Conservation (phyloP, 2,113 vertebrate species). For the Conger conger region DNA sequence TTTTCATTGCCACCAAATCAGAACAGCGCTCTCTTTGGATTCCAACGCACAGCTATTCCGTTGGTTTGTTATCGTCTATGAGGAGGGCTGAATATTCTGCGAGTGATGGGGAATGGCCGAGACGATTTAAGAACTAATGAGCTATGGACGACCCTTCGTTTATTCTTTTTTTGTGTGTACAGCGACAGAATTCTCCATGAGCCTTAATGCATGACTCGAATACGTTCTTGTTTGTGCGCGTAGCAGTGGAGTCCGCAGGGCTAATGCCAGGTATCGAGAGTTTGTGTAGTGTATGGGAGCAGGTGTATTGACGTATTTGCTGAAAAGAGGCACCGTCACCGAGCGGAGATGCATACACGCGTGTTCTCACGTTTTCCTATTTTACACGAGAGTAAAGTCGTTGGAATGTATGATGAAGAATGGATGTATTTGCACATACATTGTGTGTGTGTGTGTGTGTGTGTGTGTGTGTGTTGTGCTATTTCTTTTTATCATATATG, state of each 20-base stretch:
- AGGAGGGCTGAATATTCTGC: background rate
- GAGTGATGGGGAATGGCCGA: background rate
- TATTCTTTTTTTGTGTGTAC: conserved; percentile 26
- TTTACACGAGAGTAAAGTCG: background rate
- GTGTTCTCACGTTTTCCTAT: background rate
- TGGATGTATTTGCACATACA: background rate
- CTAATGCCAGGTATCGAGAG: background rate
- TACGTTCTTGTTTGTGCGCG: conserved; percentile 48
- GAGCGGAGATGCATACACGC: background rate
- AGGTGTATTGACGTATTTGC: background rate
- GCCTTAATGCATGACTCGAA: conserved; percentile 32
- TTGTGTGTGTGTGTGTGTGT: background rate
- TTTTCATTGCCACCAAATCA: conserved; percentile 33
- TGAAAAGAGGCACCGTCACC: background rate
- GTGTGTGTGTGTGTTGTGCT: background rate
- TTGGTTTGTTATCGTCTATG: background rate
- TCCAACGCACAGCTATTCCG: background rate
- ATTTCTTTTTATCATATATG: background rate
- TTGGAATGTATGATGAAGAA: background rate
- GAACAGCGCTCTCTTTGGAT: conserved; percentile 16
- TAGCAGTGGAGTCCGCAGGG: background rate
- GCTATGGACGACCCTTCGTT: conserved; percentile 27
- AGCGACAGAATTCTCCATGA: conserved; percentile 28
- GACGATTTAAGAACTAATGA: background rate
- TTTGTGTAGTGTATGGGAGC: background rate